Evolutionary conservation across 2,113 vertebrate genomes (phyloP), one percentile per base, ranked within the genome.

Genomic region (Notechis scutatus): DNA sequence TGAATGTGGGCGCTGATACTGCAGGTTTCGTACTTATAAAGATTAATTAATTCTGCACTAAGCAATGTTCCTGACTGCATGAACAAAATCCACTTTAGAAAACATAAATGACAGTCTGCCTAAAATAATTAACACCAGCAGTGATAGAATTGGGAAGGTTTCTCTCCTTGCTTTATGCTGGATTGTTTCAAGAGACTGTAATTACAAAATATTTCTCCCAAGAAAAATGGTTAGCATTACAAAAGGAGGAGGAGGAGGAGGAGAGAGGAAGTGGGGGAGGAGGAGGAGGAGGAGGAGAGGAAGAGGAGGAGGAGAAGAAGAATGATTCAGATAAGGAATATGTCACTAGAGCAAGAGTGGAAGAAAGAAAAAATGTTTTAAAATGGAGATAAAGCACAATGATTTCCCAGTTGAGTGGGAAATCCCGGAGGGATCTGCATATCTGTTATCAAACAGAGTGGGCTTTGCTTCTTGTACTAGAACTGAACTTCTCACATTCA

Each of bases 11-110:
- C 97, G 98, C 98, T 98, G 98, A 98, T 98, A 97, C 97, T 97
- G 98, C 98, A 98, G 97, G 97, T 98, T 98, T 98, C 98, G 97
- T 98, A 98, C 98, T 98, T 98, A 98, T 98, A 98, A 98, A 98
- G 98, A 98, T 98, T 98, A 98, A 98, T 98, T 98, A 98, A 98
- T 98, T 98, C 97, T 98, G 97, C 97, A 96, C 97, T 97, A 98
- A 98, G 97, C 98, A 98, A 98, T 98, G 98, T 98, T 98, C 98
- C 98, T 98, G 97, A 98, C 97, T 98, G 96, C 96, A 97, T 96
- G 98, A 97, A 98, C 97, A 98, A 98, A 98, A 98, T 97, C 97
- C 97, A 98, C 98, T 98, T 98, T 97, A 97, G 96, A 98, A 98
- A 98, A 96, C 97, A 97, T 98, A 98, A 98, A 98, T 98, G 98